Percentiles rank a stretch among this genome's conserved stretches.
Conservation (phyloP, 2,797 vertebrate species). For the Furcifer pardalis region DNA sequence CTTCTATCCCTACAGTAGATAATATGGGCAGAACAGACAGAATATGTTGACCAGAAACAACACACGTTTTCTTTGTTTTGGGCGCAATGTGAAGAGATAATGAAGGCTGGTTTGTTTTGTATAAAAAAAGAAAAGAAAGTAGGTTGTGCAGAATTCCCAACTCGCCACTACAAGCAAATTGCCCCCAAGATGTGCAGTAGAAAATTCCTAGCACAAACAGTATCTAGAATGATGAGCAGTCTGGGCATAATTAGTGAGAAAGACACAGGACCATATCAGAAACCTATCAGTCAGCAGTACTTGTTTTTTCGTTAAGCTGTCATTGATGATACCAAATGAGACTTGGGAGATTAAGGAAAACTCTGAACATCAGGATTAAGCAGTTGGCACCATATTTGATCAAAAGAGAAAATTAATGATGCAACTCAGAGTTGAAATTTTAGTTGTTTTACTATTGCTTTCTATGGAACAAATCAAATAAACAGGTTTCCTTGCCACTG, state of each 20-base stretch:
- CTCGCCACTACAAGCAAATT: constrained; percentile 60
- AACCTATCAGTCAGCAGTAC: constrained; percentile 60
- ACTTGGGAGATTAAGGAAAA: constrained; percentile 40
- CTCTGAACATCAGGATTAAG: constrained; percentile 46
- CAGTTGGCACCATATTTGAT: constrained; percentile 43
- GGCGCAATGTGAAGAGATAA: constrained; percentile 47
- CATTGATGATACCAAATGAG: constrained; percentile 14
- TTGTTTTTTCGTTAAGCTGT: background rate
- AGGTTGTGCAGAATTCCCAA: constrained; percentile 58
- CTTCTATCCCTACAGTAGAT: background rate
- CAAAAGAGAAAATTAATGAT: constrained; percentile 46
- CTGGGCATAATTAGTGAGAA: constrained; percentile 68
- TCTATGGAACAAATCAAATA: no score
- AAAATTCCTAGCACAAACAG: constrained; percentile 66
- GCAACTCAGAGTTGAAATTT: background rate
- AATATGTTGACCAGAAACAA: background rate
- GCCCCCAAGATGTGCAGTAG: constrained; percentile 61
- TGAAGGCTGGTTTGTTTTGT: constrained; percentile 56
- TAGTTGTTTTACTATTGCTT: background rate
- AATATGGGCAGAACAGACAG: background rate
- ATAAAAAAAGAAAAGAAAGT: background rate
- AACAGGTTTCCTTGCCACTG: no score
- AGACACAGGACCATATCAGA: constrained; percentile 49
- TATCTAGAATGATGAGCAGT: constrained; percentile 64
- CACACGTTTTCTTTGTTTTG: constrained; percentile 12